phyloP scores from a whole-genome alignment of 2,888 invertebrate species.

The Andrena praecox region DNA sequence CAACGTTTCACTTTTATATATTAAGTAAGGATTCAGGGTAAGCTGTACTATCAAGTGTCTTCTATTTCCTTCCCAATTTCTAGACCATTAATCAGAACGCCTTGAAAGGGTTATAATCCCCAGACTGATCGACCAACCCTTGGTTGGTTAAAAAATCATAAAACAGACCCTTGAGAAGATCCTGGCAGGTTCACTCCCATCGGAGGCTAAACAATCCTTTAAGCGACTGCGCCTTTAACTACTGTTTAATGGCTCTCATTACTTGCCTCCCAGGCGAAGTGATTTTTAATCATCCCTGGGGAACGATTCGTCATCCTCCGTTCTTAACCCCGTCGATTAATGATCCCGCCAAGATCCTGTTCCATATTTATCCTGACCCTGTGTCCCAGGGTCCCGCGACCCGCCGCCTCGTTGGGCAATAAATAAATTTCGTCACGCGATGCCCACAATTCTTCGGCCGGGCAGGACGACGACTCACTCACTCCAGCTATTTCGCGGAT shows the following conservation, averaged over 20 bases:
- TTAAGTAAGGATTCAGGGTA: too few species aligned
- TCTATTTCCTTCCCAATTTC: too few species aligned
- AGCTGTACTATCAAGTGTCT: too few species aligned
- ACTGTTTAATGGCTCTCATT: constrained; percentile 43
- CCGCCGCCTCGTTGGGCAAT: constrained; percentile 65
- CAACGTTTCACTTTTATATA: too few species aligned
- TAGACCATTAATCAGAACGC: too few species aligned
- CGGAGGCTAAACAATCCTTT: constrained; percentile 1
- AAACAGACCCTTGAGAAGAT: background rate
- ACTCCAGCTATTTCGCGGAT: constrained; percentile 68
- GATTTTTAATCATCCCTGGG: constrained; percentile 54
- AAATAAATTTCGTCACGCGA: constrained; percentile 81
- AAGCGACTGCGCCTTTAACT: constrained; percentile 39
- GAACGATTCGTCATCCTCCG: constrained; percentile 44
- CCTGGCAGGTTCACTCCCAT: background rate
- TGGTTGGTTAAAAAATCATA: background rate
- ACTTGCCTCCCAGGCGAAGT: constrained; percentile 15
- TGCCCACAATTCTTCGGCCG: constrained; percentile 77
- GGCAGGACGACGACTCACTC: constrained; percentile 54
- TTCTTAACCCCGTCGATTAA: constrained; percentile 47
- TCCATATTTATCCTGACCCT: constrained; percentile 65
- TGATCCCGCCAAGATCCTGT: constrained; percentile 58
- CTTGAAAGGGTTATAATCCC: background rate
- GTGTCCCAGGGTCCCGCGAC: constrained; percentile 14
- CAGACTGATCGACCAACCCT: background rate